Evolutionary conservation across 1,140 invertebrate genomes (phyloP), one percentile per base, ranked within the genome.

Genomic region (Neodiprion virginianus): DNA sequence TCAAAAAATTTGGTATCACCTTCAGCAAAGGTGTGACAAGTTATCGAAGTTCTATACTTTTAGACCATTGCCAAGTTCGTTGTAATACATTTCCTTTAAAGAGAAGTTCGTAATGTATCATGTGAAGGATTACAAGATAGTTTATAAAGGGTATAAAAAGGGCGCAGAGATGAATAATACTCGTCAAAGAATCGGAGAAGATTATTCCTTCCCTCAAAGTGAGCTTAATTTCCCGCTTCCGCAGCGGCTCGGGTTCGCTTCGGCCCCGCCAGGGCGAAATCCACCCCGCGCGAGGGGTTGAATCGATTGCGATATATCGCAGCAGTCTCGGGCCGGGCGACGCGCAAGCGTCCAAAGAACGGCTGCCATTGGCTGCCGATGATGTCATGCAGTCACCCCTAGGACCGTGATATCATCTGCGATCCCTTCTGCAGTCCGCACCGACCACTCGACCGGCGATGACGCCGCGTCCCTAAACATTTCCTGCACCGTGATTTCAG

Each of bases 221-320:
- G 28, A 40, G 28, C 28, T 40, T 40, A 40, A 40, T 61, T 61
- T 61, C 53, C 53, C 53, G 53, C 53, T 61, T 40, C n/a, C 8
- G 8, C 4, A 61, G n/a, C 53, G 11, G 53, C 5, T 14, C 53
- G 53, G 53, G 53, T 61, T 61, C 53, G 11, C 53, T 4, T 12
- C 11, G n/a, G 8, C 53, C 53, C 53, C 53, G 53, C 53, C 11
- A 61, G 53, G 53, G 11, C 53, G 53, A 61, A 61, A 61, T 8
- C 5, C 53, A 17, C 53, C 53, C 53, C 53, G 53, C 53, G 5
- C 53, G 53, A 61, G 53, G 53, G 53, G 53, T 61, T 61, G n/a
- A 86, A 88, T 88, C 86, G 85, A 88, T 87, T 87, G 83, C 85
- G 85, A 88, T 88, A 88, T 87, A 88, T 88, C 84, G 85, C 83